These are phyloP conservation scores for Tetropium fuscum DNA, from an alignment of 2,888 invertebrate species.

Conservation along the genomic window DNA sequence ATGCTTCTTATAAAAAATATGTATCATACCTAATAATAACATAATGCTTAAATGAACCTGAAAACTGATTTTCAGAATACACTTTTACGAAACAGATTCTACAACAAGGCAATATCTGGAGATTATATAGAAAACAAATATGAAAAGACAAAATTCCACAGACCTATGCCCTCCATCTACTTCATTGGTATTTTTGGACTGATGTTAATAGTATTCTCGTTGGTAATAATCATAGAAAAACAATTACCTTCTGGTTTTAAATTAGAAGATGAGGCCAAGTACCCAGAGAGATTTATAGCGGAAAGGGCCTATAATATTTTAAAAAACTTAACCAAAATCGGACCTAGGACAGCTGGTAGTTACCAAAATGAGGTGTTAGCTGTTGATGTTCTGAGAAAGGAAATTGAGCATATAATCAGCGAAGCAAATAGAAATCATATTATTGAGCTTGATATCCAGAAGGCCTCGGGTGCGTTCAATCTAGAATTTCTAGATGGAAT, in stretches of 20 bases:
- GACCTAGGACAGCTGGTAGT: slow-evolving; percentile 75
- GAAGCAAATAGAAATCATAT: slow-evolving; percentile 66
- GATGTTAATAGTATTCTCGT: slow-evolving; percentile 68
- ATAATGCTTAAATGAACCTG: too few relatives aligned
- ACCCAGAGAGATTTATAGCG: slow-evolving; percentile 70
- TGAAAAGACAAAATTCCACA: slow-evolving; percentile 51
- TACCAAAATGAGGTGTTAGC: slow-evolving; percentile 75
- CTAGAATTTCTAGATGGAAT: slow-evolving; percentile 78
- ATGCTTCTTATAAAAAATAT: too few relatives aligned
- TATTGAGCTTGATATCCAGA: slow-evolving; percentile 71
- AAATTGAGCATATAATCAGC: slow-evolving; percentile 60
- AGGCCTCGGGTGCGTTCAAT: slow-evolving; percentile 76
- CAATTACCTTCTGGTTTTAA: slow-evolving; percentile 71
- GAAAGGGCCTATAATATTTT: slow-evolving; percentile 76
- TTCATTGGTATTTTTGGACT: slow-evolving; percentile 69
- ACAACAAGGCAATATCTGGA: slow-evolving; percentile 26
- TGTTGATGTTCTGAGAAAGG: slow-evolving; percentile 64
- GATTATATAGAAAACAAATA: slow-evolving; percentile 37
- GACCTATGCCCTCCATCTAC: slow-evolving; percentile 67
- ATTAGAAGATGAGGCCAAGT: slow-evolving; percentile 60
- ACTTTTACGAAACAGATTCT: slow-evolving; percentile 30
- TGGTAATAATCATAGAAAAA: slow-evolving; percentile 71
- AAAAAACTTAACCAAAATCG: slow-evolving; percentile 72
- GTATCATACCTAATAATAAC: too few relatives aligned
- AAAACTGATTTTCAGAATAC: slow-evolving; percentile 19